These are phyloP conservation scores for Calidris pygmaea DNA, from an alignment of 2,113 vertebrate species.

Conservation along the genomic window DNA sequence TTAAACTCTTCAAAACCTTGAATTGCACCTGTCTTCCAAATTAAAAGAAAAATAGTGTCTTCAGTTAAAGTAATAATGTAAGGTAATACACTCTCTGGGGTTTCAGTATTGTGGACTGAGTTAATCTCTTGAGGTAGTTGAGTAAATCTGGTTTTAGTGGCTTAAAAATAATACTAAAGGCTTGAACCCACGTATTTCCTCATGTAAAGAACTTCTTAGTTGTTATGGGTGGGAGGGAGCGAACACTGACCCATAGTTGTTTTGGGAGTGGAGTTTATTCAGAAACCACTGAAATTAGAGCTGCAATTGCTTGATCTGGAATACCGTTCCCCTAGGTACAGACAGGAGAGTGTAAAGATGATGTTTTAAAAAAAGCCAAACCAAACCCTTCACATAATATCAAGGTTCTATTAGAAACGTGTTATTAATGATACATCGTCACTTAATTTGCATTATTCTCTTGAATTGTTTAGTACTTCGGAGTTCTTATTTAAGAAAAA, in stretches of 20 bases:
- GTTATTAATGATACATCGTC: not conserved
- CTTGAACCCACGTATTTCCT: not conserved
- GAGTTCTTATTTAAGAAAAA: not conserved
- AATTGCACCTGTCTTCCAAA: not conserved
- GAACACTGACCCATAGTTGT: accelerated
- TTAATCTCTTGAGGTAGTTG: not conserved
- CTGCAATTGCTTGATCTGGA: not conserved
- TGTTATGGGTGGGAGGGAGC: not conserved
- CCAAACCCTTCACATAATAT: not conserved
- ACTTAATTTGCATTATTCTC: not conserved
- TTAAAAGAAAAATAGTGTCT: not conserved
- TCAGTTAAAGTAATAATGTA: not conserved
- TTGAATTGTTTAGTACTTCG: not conserved
- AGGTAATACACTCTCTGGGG: too few species aligned
- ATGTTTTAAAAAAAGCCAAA: not conserved
- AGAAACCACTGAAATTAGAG: not conserved
- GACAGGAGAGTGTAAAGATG: not conserved
- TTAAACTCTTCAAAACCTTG: not conserved
- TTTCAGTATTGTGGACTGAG: not conserved
- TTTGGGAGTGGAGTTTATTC: not conserved
- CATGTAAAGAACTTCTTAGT: not conserved
- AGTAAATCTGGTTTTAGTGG: not conserved
- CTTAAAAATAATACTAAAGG: not conserved
- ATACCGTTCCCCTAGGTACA: not conserved
- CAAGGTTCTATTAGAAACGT: not conserved